Evolutionary conservation across 2,113 vertebrate species (phyloP), one percentile per base, ranked within the genome.

Genomic region (Sylvietta virens): DNA sequence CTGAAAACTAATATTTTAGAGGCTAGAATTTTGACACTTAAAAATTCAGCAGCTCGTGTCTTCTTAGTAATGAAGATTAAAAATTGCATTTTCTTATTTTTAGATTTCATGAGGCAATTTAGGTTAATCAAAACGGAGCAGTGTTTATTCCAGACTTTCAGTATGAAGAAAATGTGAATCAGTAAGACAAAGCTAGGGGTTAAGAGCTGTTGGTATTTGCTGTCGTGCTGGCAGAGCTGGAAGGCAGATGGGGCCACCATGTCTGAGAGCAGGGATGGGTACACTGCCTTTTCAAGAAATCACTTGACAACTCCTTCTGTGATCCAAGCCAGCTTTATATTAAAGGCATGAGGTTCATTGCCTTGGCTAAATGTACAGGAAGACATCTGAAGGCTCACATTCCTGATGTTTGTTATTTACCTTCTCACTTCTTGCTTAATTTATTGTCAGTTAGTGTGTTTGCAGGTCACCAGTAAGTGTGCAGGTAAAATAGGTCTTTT

Each of bases 281-380:
- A 22, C 12, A 1, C 14, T 61, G 83, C 69, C 51, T 81, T 88
- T 91, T 86, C 39, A 40, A 64, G 67, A 45, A 88, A 53, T 37
- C 40, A 31, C 61, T 92, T 20, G 6, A 74, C 33, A 86, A 7
- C 40, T 82, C 30, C 67, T 92, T 66, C 81, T 9, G 33, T 9
- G 17, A 83, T 74, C 33, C 47, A 66, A 81, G n/a, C 27, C 86
- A 92, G 60, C 92, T 66, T 83, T 90, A 77, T 93, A 58, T 78
- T 62, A 92, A 66, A 86, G 60, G 44, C 48, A 28, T 39, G 61
- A 86, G 51, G 62, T 93, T 93, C 1, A 84, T 95, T 94, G 86
- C 88, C 95, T 92, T 97, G 92, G 44, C 67, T 97, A 86, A 82
- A 6, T 70, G 82, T 58, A 47, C 76, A 66, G 51, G 42, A 80